These are phyloP conservation scores for Urophycis tenuis DNA, from an alignment of 2,797 vertebrate genomes.

Conservation along the genomic window DNA sequence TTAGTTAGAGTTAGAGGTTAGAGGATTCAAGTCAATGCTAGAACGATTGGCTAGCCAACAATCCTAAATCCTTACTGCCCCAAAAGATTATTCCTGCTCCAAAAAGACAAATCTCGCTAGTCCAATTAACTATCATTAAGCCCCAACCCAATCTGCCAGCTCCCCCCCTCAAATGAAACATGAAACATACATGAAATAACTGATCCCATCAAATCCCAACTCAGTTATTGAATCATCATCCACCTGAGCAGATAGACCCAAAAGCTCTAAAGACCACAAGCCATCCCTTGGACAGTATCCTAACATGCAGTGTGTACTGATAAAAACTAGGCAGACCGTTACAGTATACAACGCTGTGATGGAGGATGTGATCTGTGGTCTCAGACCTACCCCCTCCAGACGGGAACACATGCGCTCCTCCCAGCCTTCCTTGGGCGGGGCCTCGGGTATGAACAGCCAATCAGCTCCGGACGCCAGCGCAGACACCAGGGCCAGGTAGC, in stretches of 20 bases:
- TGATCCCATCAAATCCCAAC: not conserved
- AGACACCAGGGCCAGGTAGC: conserved; percentile 90
- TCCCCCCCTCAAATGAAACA: too few species aligned
- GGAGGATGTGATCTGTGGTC: not conserved
- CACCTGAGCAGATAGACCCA: not conserved
- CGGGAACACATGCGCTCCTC: conserved; percentile 87
- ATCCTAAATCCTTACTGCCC: not conserved
- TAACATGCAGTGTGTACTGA: too few species aligned
- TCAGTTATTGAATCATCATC: not conserved
- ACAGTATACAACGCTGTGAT: not conserved
- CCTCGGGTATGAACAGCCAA: conserved; percentile 94
- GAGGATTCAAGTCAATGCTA: not conserved
- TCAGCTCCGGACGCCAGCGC: conserved; percentile 90
- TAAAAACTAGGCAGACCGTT: too few species aligned
- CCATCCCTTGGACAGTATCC: too few species aligned
- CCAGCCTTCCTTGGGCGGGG: conserved; percentile 87
- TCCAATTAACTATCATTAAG: not conserved
- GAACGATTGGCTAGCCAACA: not conserved
- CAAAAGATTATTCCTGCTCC: not conserved
- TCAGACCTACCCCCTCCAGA: conserved; percentile 75
- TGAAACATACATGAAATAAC: not conserved
- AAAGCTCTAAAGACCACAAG: not conserved
- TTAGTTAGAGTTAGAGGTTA: too few species aligned
- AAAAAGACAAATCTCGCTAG: too few species aligned
- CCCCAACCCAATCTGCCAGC: not conserved